Base-by-base conservation (phyloP, 2,888 invertebrate genomes). In the Allygus modestus region DNA sequence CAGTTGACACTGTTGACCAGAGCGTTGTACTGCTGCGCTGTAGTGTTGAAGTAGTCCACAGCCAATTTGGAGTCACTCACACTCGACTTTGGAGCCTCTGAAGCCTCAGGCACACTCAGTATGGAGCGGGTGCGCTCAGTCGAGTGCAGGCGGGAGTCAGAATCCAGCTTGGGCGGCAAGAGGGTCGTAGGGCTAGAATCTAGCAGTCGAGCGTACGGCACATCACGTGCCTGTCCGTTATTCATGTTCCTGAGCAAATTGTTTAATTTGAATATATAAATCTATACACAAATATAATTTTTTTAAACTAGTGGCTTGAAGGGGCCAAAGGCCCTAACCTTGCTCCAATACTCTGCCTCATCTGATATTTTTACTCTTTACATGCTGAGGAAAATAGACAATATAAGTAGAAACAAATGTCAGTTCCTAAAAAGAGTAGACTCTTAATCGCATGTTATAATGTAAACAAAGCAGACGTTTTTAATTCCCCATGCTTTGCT, bases 21-120 rank as follows among this genome's bases (percentile, higher is more conserved):
- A 43, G 87, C 87, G 37, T 81, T 86, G 51, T 87, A 87, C 84
- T 87, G 87, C 31, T 87, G 87, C 12, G 86, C 87, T 1, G 87
- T 87, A 11, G 87, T 87, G 73, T 88, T 88, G 85, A 94, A 95
- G 89, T 94, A 96, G 89, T 96, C 96, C 0, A 96, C 94, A 0
- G 97, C 96, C 85, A 97, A 90, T 90, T 96, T 95, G 0, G 97
- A 97, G 90, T 97, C 97, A 0, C 97, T 97, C 1, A 95, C 94
- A 89, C 96, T 97, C 87, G 96, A 96, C 89, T 97, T 97, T 0
- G 95, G 94, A 0, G 90, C 88, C 15, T 89, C 88, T 82, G 93
- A 92, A 5, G 90, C 90, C 85, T 91, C 91, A 23, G 91, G 91
- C 1, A 91, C 91, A 86, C 89, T 91, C 20, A 93, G 88, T 71